Conservation (phyloP, 1,140 invertebrate species). For the Schlechtendalia chinensis region DNA sequence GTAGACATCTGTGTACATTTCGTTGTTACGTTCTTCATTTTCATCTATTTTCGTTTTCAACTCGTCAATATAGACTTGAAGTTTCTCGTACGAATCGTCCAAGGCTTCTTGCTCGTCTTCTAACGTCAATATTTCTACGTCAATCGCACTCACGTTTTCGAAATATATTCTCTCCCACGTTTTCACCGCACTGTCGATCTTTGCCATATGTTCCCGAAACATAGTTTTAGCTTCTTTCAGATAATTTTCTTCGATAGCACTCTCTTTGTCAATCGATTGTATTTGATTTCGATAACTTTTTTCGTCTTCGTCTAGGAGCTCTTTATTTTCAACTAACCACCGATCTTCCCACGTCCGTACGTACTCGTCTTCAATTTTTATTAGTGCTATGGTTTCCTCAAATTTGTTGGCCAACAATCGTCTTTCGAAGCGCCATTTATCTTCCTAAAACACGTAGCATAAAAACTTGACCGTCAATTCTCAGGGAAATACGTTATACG, state of each 20-base stretch:
- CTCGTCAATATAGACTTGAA: not conserved
- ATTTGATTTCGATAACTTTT: not conserved
- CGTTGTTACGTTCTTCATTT: not conserved
- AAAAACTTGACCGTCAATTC: too few relatives aligned
- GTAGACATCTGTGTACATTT: not conserved
- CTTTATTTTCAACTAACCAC: not conserved
- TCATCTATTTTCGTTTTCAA: not conserved
- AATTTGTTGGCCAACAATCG: not conserved
- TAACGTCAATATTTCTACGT: not conserved
- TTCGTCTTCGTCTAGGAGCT: not conserved
- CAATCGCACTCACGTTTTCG: not conserved
- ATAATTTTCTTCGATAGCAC: not conserved
- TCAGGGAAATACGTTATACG: too few relatives aligned
- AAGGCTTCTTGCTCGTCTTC: not conserved
- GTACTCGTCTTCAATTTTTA: not conserved
- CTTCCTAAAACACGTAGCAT: not conserved
- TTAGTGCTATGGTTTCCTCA: not conserved
- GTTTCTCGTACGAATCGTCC: not conserved
- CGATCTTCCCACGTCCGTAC: not conserved
- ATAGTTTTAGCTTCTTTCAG: not conserved
- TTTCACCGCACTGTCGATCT: not conserved
- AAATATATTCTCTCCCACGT: not conserved
- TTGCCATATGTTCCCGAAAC: not conserved
- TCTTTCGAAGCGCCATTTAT: not conserved
- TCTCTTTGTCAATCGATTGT: not conserved